Evolutionary conservation across 2,888 invertebrate species (phyloP).

Genomic region (Caenorhabditis wallacei): DNA sequence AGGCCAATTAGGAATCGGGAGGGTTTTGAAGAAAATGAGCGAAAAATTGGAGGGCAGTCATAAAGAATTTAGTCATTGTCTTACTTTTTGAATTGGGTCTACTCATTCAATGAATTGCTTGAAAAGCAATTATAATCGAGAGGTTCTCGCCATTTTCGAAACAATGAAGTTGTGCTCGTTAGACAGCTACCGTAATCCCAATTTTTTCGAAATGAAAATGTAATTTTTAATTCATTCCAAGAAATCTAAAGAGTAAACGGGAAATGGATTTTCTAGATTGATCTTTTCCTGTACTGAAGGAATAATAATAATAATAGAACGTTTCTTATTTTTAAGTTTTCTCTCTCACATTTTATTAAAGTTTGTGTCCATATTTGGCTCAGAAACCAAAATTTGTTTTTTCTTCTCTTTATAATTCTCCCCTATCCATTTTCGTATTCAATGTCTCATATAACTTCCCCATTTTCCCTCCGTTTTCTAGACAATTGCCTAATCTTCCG

Average conservation of each 20-base stretch:
- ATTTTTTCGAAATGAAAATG: neutral
- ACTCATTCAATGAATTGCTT: slow-evolving; percentile 54
- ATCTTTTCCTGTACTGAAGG: neutral
- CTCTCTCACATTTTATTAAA: too few species aligned
- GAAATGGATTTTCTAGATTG: neutral
- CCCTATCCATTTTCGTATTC: neutral
- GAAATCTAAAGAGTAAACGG: neutral
- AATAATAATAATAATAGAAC: too few species aligned
- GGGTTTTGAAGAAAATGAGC: slow-evolving; percentile 21
- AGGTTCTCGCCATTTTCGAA: slow-evolving; percentile 28
- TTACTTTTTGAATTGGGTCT: slow-evolving; percentile 42
- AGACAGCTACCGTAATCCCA: slow-evolving; percentile 39
- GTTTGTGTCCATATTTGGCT: too few species aligned
- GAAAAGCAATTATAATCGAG: slow-evolving; percentile 61
- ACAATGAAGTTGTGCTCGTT: slow-evolving; percentile 54
- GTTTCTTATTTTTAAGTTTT: too few species aligned
- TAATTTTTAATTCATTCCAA: slow-evolving; percentile 1
- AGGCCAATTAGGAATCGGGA: slow-evolving; percentile 31
- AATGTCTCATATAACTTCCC: slow-evolving; percentile 21
- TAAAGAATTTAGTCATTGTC: slow-evolving; percentile 52
- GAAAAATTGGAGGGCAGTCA: slow-evolving; percentile 30
- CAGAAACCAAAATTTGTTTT: too few species aligned
- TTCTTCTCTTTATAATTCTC: neutral
- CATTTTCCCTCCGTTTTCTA: slow-evolving; percentile 13
- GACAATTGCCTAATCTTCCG: slow-evolving; percentile 44